Evolutionary conservation across 2,113 vertebrate genomes (phyloP).

Genomic region (Chionodraco myersi): DNA sequence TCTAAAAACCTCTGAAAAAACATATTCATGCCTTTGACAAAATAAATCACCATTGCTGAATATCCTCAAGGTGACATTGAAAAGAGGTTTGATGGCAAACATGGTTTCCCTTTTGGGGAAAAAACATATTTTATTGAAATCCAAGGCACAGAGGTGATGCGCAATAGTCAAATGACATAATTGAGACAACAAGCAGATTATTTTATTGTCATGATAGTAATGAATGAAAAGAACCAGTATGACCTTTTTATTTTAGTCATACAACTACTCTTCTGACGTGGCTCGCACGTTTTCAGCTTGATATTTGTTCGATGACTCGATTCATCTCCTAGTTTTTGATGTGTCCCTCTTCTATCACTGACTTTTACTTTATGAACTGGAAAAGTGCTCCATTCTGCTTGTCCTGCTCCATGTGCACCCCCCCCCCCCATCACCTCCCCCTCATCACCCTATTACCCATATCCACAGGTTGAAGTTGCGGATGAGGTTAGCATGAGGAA

Average conservation of each 20-base stretch:
- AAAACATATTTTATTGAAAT: conserved; percentile 14
- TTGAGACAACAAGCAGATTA: conserved; percentile 40
- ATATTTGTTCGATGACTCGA: background rate
- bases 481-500: conserved; percentile 61
- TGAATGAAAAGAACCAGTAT: conserved; percentile 10
- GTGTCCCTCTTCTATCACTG: conserved; percentile 68
- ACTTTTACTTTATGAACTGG: conserved; percentile 82
- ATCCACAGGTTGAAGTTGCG: conserved; percentile 44
- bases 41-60: conserved; percentile 44
- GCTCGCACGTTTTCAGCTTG: background rate
- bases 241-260: conserved; percentile 4
- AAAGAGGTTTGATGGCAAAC: conserved; percentile 46
- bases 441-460: conserved; percentile 26
- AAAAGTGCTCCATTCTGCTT: conserved; percentile 72
- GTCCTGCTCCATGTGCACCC: conserved; percentile 46
- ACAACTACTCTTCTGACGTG: conserved; percentile 25
- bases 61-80: conserved; percentile 31
- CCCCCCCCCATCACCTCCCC: conserved; percentile 22
- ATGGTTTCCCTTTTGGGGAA: conserved; percentile 52
- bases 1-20: conserved; percentile 44
- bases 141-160: conserved; percentile 36
- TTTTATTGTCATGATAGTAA: conserved; percentile 46
- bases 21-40: conserved; percentile 41
- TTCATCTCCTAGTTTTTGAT: conserved; percentile 13
- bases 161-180: conserved; percentile 5